Base-by-base conservation (phyloP, 2,113 vertebrate species). In the Paramormyrops kingsleyae region DNA sequence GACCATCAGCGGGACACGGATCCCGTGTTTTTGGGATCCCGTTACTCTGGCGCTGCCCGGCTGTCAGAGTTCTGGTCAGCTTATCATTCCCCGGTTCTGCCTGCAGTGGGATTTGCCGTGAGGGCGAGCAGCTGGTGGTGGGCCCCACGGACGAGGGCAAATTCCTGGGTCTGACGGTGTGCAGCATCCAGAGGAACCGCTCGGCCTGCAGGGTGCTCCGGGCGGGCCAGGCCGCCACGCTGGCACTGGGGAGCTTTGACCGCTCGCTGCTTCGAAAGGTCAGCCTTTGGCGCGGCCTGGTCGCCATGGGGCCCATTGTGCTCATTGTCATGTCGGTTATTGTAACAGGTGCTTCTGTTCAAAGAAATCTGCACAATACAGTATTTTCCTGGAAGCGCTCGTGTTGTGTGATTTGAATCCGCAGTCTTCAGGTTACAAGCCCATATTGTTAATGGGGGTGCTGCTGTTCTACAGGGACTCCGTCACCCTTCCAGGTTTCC, bases 141-240 rank as follows among this genome's bases (percentile, higher is more conserved):
- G 99, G 99, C 84, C 99, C 99, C 89, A 98, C 98, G 0, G 98
- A 99, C 0, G 96, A 94, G 0, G 98, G 99, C 47, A 94, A 96
- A 89, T 99, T 99, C 95, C 96, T 97, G 89, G 96, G 96, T 87
- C 93, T 99, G 93, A 97, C 95, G 17, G 96, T 99, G 0, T 97
- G 97, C 94, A 99, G 98, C 91, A 99, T 99, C 94, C 99, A 99
- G 89, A 97, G 99, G 89, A 99, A 99, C 92, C 98, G 99, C 89
- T 98, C 98, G 0, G 97, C 96, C 0, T 99, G 99, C 91, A 96
- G 99, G 0, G 98, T 99, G 46, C 97, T 99, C 70, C 95, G 96
- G 84, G 99, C 99, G 0, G 98, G 99, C 49, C 99, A 99, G 95
- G 99, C 99, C 2, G 99, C 99, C 53, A 99, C 99, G 0, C 93